Evolutionary conservation across 2,888 invertebrate species (phyloP).

Genomic region (Dicyrtomina minuta): DNA sequence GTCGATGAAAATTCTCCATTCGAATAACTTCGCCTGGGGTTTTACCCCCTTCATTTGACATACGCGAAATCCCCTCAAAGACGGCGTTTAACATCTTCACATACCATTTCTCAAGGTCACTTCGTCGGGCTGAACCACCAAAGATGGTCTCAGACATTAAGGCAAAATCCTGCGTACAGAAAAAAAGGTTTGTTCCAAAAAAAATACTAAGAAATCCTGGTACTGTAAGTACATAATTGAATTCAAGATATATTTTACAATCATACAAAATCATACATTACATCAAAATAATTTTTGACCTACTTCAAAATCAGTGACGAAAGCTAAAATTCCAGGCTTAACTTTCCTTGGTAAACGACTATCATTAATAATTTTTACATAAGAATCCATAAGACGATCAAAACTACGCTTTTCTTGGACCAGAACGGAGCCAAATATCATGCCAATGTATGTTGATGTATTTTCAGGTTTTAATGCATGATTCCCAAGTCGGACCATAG

Average conservation of each 20-base stretch:
- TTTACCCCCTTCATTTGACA: constrained; percentile 81
- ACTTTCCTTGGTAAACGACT: constrained; percentile 70
- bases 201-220: no score
- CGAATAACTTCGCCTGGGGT: constrained; percentile 89
- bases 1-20: constrained; percentile 95
- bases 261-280: constrained; percentile 7
- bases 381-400: constrained; percentile 85
- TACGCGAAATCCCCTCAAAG: constrained; percentile 76
- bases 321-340: constrained; percentile 86
- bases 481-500: constrained; percentile 85
- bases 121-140: constrained; percentile 78
- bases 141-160: constrained; percentile 84
- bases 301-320: constrained; percentile 83
- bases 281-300: constrained; percentile 23
- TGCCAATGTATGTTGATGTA: constrained; percentile 80
- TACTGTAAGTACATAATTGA: background rate
- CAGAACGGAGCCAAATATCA: constrained; percentile 80
- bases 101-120: constrained; percentile 92
- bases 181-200: constrained; percentile 9
- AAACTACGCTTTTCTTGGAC: constrained; percentile 87
- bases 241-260: background rate
- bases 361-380: constrained; percentile 78
- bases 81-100: constrained; percentile 76
- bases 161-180: constrained; percentile 68
- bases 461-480: constrained; percentile 90